phyloP scores from a whole-genome alignment of 2,113 vertebrate species.

The Oncorhynchus masou region DNA sequence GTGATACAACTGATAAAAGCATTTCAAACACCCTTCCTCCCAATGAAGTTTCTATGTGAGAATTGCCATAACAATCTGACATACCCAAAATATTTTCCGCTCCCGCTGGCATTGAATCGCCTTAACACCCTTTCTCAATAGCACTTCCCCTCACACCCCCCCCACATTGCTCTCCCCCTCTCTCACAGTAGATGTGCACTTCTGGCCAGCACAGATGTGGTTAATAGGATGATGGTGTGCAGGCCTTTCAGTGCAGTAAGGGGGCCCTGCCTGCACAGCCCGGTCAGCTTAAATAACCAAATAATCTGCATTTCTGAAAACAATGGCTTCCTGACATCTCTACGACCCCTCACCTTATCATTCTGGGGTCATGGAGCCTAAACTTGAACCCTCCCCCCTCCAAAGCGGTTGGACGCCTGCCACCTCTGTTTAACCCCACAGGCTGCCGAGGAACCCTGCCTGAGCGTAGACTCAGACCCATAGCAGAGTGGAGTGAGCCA shows the following conservation, averaged over 20 bases:
- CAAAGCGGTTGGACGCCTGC: constrained; percentile 55
- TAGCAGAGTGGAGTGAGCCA: background rate
- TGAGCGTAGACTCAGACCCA: background rate
- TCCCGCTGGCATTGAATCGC: too few relatives aligned
- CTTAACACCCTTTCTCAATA: too few relatives aligned
- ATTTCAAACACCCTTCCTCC: too few relatives aligned
- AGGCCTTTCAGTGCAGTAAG: constrained; percentile 44
- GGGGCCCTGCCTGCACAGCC: constrained; percentile 31
- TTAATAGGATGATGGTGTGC: constrained; percentile 68
- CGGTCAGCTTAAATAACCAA: constrained; percentile 73
- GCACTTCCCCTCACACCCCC: too few relatives aligned
- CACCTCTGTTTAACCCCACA: constrained; percentile 65
- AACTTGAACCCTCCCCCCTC: constrained; percentile 67
- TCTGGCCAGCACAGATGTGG: constrained; percentile 59
- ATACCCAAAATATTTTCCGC: too few relatives aligned
- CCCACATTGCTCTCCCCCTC: background rate
- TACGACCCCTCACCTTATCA: constrained; percentile 72
- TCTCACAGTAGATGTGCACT: constrained; percentile 21
- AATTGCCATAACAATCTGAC: too few relatives aligned
- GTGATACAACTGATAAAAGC: too few relatives aligned
- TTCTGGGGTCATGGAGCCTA: constrained; percentile 62
- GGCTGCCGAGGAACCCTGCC: constrained; percentile 41
- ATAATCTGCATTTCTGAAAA: constrained; percentile 78
- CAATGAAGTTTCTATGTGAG: too few relatives aligned
- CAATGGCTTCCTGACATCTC: constrained; percentile 76